Conservation (phyloP, 1,140 invertebrate genomes). For the Drosophila sulfurigaster region DNA sequence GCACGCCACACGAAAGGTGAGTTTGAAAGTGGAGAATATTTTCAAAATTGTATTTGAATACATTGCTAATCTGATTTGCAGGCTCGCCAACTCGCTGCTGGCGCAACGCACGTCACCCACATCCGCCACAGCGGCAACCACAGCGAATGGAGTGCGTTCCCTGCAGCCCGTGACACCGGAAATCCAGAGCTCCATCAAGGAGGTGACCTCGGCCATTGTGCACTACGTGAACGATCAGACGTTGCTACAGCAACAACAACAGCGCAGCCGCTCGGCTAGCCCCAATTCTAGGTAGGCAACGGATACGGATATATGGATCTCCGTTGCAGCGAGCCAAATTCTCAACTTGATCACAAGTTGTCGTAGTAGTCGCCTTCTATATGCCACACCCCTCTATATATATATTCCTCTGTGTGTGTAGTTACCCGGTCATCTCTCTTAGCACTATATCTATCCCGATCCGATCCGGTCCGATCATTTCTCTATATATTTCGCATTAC, state of each 20-base stretch:
- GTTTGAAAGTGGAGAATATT: neutral
- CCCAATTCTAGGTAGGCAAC: slow-evolving; percentile 83
- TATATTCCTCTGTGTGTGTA: slow-evolving; percentile 38
- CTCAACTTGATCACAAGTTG: slow-evolving; percentile 24
- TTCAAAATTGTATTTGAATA: neutral
- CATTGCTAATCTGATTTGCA: slow-evolving; percentile 51
- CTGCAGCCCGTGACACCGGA: slow-evolving; percentile 88
- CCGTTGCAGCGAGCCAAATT: slow-evolving; percentile 36
- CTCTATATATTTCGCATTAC: slow-evolving; percentile 32
- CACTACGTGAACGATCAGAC: slow-evolving; percentile 92
- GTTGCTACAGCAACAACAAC: slow-evolving; percentile 61
- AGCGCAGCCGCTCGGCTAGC: slow-evolving; percentile 85
- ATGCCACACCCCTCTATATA: neutral
- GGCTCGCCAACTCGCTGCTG: slow-evolving; percentile 89
- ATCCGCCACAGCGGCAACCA: slow-evolving; percentile 23
- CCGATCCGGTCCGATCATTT: neutral
- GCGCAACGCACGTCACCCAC: slow-evolving; percentile 81
- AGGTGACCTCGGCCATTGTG: slow-evolving; percentile 96
- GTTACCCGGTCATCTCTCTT: slow-evolving; percentile 6
- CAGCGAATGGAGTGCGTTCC: slow-evolving; percentile 47
- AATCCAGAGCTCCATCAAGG: slow-evolving; percentile 95
- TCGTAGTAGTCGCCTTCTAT: slow-evolving; percentile 35
- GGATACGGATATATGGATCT: neutral
- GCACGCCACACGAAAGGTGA: slow-evolving; percentile 92
- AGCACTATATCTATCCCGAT: slow-evolving; percentile 1